These are phyloP conservation scores for Acanthopagrus latus DNA, from an alignment of 2,797 vertebrate species.

Conservation along the genomic window DNA sequence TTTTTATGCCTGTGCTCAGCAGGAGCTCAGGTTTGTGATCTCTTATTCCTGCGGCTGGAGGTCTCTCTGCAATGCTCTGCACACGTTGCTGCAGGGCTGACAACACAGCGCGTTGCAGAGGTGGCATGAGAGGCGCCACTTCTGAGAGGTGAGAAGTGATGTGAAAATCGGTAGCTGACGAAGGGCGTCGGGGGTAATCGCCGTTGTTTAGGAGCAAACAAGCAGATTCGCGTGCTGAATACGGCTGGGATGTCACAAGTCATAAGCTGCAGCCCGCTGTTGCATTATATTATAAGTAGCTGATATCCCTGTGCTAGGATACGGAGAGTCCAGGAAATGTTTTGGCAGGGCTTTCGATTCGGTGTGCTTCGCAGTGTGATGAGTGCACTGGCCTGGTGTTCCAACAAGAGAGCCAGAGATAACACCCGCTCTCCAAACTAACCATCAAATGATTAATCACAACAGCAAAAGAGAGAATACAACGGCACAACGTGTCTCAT, in stretches of 20 bases:
- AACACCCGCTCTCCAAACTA: constrained; percentile 6
- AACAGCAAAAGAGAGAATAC: constrained; percentile 47
- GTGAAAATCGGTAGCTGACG: constrained; percentile 44
- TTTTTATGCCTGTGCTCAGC: constrained; percentile 36
- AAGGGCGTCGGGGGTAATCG: constrained; percentile 46
- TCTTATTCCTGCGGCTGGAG: constrained; percentile 40
- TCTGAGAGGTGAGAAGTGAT: constrained; percentile 20
- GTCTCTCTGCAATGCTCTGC: constrained; percentile 20
- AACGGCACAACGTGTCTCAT: constrained; percentile 49
- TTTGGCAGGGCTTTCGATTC: constrained; percentile 38
- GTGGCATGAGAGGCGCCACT: not conserved
- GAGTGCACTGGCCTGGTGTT: constrained; percentile 18
- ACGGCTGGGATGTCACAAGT: constrained; percentile 32
- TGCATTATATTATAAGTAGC: not conserved
- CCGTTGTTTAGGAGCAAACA: constrained; percentile 24
- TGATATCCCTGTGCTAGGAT: constrained; percentile 28
- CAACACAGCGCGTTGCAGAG: constrained; percentile 26
- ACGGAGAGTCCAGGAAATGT: constrained; percentile 20
- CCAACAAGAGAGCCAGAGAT: constrained; percentile 40
- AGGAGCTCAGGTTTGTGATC: constrained; percentile 56
- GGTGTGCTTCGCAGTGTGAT: constrained; percentile 2
- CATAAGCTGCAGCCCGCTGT: constrained; percentile 8
- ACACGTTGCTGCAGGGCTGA: constrained; percentile 39
- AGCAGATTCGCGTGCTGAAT: constrained; percentile 4
- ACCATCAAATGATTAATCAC: constrained; percentile 54